phyloP scores from a whole-genome alignment of 2,888 invertebrate species.

The Exocentrus adspersus region DNA sequence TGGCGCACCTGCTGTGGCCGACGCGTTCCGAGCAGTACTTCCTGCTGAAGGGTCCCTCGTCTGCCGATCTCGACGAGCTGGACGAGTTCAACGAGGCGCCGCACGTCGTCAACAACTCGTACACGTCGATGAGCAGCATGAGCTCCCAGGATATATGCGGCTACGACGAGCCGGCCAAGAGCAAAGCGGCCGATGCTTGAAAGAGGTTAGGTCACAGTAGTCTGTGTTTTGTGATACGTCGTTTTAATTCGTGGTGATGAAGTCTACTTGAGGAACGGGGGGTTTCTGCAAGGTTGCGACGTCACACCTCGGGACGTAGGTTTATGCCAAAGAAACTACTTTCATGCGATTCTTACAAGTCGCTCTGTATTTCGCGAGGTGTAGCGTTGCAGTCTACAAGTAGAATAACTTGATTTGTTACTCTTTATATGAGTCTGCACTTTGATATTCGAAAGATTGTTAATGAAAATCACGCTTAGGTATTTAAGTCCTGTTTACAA shows the following conservation, averaged over 20 bases:
- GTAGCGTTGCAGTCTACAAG: no score
- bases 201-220: slow-evolving; percentile 10
- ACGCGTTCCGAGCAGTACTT: slow-evolving; percentile 93
- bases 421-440: no score
- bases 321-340: no score
- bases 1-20: slow-evolving; percentile 97
- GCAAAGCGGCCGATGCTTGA: slow-evolving; percentile 41
- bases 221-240: slow-evolving; percentile 15
- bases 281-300: no score
- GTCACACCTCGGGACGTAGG: no score
- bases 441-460: background rate
- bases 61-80: slow-evolving; percentile 81
- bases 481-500: slow-evolving; percentile 12
- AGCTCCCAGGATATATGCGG: slow-evolving; percentile 57
- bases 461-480: slow-evolving; percentile 9
- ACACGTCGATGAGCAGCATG: slow-evolving; percentile 59
- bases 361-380: no score
- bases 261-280: no score
- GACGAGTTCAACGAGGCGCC: slow-evolving; percentile 93
- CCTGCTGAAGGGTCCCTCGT: slow-evolving; percentile 77
- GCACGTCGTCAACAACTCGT: slow-evolving; percentile 76
- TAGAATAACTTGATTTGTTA: no score
- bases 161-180: slow-evolving; percentile 56
- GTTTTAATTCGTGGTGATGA: background rate
- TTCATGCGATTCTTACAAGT: no score